Evolutionary conservation across 2,797 vertebrate species (phyloP), one percentile per base, ranked within the genome.

Genomic region (Myotis daubentonii): DNA sequence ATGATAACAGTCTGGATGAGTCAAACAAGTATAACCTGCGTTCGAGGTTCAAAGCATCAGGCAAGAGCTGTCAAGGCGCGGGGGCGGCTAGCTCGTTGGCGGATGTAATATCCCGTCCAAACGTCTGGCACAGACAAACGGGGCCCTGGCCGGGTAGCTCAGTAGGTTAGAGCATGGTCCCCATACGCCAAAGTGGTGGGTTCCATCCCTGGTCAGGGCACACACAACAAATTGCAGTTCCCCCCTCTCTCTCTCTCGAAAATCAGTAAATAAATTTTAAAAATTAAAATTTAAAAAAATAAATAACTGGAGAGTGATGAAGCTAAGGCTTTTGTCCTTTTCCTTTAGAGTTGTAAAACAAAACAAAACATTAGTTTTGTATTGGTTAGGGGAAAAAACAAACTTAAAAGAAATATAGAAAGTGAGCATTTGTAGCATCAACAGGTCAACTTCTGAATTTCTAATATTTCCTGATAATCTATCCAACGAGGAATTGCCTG

Each of bases 351-450:
- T 4, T 62, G 36, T 23, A 51, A 80, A 68, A 66, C 4, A 66
- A 5, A 60, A 38, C 53, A 33, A 70, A 28, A 23, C 20, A 65
- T 57, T 60, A 22, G 11, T 33, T 72, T n/a, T 51, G 7, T 49
- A 57, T 57, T 41, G 25, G 28, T 4, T 10, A 47, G 25, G 30
- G 6, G 38, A 38, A n/a, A 70, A 82, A 47, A 25, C 28, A 44
- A 70, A 89, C 49, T 65, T 65, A 25, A 88, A 89, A 92, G 57
- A 89, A 60, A 66, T 6, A 60, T 8, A 75, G 20, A 3, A 85
- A 70, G 33, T 53, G 44, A 25, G 41, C n/a, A 44, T 80, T 70
- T 70, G 11, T n/a, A 55, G 36, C 19, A 85, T 28, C 28, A 9
- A 6, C 17, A 51, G 12, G 5, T 72, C 83, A 83, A 57, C 17